Conservation (phyloP, 2,113 vertebrate genomes). For the Illadopsis cleaveri region DNA sequence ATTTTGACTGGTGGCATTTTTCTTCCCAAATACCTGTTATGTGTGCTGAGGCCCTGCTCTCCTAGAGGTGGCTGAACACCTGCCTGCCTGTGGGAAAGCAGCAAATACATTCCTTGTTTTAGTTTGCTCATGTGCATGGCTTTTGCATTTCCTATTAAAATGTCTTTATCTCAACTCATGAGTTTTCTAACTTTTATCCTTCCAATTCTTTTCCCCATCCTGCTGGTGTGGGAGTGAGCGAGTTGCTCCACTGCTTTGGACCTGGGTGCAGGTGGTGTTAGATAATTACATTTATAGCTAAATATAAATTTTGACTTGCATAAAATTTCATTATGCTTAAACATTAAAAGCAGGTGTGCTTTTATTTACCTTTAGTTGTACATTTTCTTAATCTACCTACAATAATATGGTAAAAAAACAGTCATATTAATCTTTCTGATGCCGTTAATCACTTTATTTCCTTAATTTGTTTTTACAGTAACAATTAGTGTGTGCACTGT, state of each 20-base stretch:
- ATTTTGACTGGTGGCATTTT: neutral
- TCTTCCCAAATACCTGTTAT: neutral
- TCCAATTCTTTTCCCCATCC: neutral
- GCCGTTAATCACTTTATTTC: neutral
- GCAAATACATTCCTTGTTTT: neutral
- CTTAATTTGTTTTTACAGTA: neutral
- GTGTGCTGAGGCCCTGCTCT: neutral
- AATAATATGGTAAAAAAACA: neutral
- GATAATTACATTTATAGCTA: neutral
- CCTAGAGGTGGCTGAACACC: neutral
- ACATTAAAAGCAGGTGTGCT: neutral
- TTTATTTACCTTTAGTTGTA: neutral
- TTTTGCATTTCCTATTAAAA: neutral
- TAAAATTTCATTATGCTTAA: neutral
- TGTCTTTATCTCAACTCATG: neutral
- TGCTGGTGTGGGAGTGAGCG: neutral
- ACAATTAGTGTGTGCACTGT: neutral
- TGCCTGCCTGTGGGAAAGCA: neutral
- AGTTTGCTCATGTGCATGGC: neutral
- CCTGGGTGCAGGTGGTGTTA: neutral
- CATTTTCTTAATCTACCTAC: neutral
- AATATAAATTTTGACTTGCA: neutral
- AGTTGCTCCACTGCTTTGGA: accelerated
- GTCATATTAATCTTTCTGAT: neutral
- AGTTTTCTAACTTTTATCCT: neutral